Evolutionary conservation across 2,113 vertebrate genomes (phyloP).

Genomic region (Lamprotornis superbus): DNA sequence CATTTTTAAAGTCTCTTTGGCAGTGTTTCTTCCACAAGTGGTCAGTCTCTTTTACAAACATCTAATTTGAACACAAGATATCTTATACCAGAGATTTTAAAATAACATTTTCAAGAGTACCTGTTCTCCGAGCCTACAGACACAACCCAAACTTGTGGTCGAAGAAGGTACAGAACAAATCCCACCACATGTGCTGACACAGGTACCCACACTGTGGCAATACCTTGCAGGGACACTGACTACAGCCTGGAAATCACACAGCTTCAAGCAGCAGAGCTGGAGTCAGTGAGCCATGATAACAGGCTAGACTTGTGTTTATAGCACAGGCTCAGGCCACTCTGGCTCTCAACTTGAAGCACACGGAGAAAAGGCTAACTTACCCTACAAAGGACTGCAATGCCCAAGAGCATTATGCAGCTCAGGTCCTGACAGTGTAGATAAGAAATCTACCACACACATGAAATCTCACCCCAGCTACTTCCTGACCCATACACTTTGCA

Average conservation of each 20-base stretch:
- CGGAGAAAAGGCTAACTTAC: background rate
- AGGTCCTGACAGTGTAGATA: background rate
- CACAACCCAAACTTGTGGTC: background rate
- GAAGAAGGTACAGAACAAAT: background rate
- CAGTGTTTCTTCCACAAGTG: slow-evolving; percentile 86
- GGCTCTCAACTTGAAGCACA: background rate
- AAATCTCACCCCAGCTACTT: background rate
- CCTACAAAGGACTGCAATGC: rapidly evolving
- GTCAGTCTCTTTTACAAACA: slow-evolving; percentile 77
- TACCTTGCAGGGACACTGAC: background rate
- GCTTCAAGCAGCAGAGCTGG: background rate
- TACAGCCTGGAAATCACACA: background rate
- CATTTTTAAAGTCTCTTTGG: slow-evolving; percentile 80
- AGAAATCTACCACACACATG: background rate
- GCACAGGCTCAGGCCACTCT: background rate
- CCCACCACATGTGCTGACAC: background rate
- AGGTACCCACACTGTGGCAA: background rate
- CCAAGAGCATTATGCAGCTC: background rate
- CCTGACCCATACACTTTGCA: background rate
- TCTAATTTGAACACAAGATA: slow-evolving; percentile 42
- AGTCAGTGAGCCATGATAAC: background rate
- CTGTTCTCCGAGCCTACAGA: background rate
- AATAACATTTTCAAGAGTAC: background rate
- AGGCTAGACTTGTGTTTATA: background rate
- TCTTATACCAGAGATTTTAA: background rate